Evolutionary conservation across 1,140 invertebrate genomes (phyloP).

Genomic region (Campoletis sonorensis): DNA sequence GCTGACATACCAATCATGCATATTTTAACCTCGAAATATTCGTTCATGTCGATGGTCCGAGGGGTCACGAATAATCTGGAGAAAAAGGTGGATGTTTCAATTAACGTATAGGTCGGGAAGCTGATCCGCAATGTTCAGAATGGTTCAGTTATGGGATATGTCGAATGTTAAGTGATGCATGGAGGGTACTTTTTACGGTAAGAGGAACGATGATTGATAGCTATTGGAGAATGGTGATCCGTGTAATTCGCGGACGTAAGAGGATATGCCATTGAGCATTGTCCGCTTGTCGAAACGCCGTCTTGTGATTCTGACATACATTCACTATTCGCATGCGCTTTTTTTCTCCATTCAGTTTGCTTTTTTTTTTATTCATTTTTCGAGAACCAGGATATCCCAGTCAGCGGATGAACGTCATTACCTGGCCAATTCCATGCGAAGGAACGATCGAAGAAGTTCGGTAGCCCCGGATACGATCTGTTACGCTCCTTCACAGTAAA

Average conservation of each 20-base stretch:
- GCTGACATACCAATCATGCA: too few relatives aligned
- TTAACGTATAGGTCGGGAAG: too few relatives aligned
- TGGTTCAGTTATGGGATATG: too few relatives aligned
- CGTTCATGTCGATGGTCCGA: too few relatives aligned
- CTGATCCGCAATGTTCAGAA: too few relatives aligned
- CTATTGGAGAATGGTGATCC: slow-evolving; percentile 63
- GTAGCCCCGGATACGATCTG: slow-evolving; percentile 15
- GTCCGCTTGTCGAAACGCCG: slow-evolving; percentile 60
- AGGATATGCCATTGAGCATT: slow-evolving; percentile 61
- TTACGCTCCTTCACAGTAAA: slow-evolving; percentile 27
- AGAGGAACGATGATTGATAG: slow-evolving; percentile 60
- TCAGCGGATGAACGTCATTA: slow-evolving; percentile 16
- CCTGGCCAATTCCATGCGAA: slow-evolving; percentile 25
- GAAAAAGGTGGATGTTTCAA: too few relatives aligned
- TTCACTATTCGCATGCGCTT: slow-evolving; percentile 52
- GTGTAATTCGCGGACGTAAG: slow-evolving; percentile 66
- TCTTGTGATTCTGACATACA: slow-evolving; percentile 56
- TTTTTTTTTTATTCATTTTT: slow-evolving; percentile 40
- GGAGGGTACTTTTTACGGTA: background rate
- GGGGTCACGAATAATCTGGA: too few relatives aligned
- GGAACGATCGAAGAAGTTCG: slow-evolving; percentile 24
- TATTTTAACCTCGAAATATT: too few relatives aligned
- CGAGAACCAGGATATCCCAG: background rate
- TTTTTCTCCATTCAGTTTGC: slow-evolving; percentile 45
- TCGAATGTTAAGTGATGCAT: too few relatives aligned